A percentile compares a stretch with the other conserved stretches of the same genome.
Evolutionary conservation across 2,888 invertebrate species (phyloP).

Genomic region (Diplazon laetatorius): DNA sequence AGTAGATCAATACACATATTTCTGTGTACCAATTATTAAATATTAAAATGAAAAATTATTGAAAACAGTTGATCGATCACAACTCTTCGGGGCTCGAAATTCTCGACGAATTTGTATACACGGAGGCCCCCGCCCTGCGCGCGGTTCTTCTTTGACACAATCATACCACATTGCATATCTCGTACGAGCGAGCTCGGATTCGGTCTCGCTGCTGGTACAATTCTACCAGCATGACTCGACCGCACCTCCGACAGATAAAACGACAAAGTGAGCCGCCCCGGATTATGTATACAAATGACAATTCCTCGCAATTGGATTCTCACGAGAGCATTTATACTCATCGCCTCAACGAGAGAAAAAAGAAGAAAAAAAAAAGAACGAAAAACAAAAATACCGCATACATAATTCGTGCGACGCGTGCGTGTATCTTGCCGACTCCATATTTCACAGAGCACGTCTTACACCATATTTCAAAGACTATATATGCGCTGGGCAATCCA

Average conservation of each 20-base stretch:
- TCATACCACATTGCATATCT: slow-evolving; percentile 73
- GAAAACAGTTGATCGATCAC: slow-evolving; percentile 34
- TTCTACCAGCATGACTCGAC: slow-evolving; percentile 64
- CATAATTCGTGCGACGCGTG: slow-evolving; percentile 56
- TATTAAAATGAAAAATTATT: no score
- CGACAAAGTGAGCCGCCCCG: slow-evolving; percentile 62
- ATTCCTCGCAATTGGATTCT: slow-evolving; percentile 61
- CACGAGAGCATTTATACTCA: slow-evolving; percentile 47
- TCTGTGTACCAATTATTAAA: no score
- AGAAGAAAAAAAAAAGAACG: slow-evolving; percentile 12
- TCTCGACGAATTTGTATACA: slow-evolving; percentile 78
- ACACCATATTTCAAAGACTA: slow-evolving; percentile 9
- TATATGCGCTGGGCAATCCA: no score
- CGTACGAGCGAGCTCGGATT: slow-evolving; percentile 72
- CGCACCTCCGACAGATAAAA: slow-evolving; percentile 67
- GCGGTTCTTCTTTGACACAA: slow-evolving; percentile 80
- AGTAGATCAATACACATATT: no score
- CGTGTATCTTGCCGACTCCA: neutral
- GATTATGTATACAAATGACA: slow-evolving; percentile 57
- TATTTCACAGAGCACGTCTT: neutral
- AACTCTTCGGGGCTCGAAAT: slow-evolving; percentile 41
- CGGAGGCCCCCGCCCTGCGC: no score
- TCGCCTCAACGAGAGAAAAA: slow-evolving; percentile 24
- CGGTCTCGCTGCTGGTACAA: slow-evolving; percentile 62
- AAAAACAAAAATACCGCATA: slow-evolving; percentile 39